Percentiles rank a stretch among this genome's conserved stretches.
Evolutionary conservation across 2,888 invertebrate genomes (phyloP).

Genomic region (Xanthorhoe designata): DNA sequence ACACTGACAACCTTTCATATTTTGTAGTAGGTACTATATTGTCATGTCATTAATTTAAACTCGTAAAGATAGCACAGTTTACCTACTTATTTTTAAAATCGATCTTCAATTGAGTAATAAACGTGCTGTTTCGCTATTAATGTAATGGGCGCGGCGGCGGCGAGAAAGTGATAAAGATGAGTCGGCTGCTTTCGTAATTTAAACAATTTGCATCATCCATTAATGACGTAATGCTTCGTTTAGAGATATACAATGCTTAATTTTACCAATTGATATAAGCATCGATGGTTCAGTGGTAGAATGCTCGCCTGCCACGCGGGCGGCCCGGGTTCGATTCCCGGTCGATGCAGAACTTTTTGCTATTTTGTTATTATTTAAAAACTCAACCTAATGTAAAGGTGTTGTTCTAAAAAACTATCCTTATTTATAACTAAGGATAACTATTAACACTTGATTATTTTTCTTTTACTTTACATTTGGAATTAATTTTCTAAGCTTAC

Average conservation of each 20-base stretch:
- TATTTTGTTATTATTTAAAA: not conserved
- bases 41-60: too few relatives aligned
- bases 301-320: conserved; percentile 86
- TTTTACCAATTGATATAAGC: conserved; percentile 46
- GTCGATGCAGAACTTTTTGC: conserved; percentile 72
- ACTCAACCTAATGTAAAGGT: too few relatives aligned
- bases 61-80: too few relatives aligned
- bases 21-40: too few relatives aligned
- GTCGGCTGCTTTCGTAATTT: conserved; percentile 5
- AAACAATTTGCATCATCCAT: not conserved
- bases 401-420: too few relatives aligned
- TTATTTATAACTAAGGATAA: too few relatives aligned
- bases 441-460: too few relatives aligned
- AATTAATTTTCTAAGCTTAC: not conserved
- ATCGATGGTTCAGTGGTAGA: conserved; percentile 85
- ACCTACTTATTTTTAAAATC: not conserved
- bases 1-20: too few relatives aligned
- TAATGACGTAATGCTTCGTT: conserved; percentile 1
- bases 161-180: not conserved
- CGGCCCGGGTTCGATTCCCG: conserved; percentile 87
- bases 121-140: not conserved
- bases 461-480: not conserved
- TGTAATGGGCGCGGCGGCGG: too few relatives aligned
- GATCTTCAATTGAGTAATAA: not conserved
- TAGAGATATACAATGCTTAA: not conserved